Percentiles rank a stretch among this genome's conserved stretches.
phyloP scores from a whole-genome alignment of 2,113 vertebrate genomes.

The Lepisosteus osseus region DNA sequence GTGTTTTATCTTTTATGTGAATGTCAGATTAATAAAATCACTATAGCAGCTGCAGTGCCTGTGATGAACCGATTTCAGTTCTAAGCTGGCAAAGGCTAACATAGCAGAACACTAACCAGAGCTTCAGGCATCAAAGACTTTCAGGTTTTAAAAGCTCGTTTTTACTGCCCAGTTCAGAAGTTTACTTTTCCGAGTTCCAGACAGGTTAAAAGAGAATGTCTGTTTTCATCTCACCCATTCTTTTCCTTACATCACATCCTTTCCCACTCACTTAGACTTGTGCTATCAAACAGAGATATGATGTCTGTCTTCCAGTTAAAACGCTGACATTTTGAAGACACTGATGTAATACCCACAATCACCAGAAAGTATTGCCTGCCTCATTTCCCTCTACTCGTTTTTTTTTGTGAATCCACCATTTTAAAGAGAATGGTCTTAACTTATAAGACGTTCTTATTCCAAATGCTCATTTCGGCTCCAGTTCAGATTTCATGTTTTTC shows the following conservation, averaged over 20 bases:
- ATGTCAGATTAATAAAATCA: neutral
- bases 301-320: conserved; percentile 76
- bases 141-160: conserved; percentile 70
- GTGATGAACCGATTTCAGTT: conserved; percentile 34
- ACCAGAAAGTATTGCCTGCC: conserved; percentile 66
- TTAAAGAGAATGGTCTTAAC: conserved; percentile 53
- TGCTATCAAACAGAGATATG: conserved; percentile 78
- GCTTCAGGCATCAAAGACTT: conserved; percentile 70
- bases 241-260: conserved; percentile 74
- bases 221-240: conserved; percentile 78
- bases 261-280: conserved; percentile 70
- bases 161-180: conserved; percentile 75
- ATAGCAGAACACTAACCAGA: conserved; percentile 63
- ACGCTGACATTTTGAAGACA: conserved; percentile 66
- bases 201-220: conserved; percentile 78
- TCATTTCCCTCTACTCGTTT: conserved; percentile 58
- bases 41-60: conserved; percentile 33
- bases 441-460: no score
- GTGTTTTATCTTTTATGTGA: neutral
- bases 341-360: conserved; percentile 73
- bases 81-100: conserved; percentile 48
- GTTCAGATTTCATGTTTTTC: neutral
- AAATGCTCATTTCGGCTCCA: no score
- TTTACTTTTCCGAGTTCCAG: conserved; percentile 70
- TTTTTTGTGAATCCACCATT: conserved; percentile 56